These are phyloP conservation scores for Phania funesta DNA, from an alignment of 2,888 invertebrate genomes.

Conservation along the genomic window DNA sequence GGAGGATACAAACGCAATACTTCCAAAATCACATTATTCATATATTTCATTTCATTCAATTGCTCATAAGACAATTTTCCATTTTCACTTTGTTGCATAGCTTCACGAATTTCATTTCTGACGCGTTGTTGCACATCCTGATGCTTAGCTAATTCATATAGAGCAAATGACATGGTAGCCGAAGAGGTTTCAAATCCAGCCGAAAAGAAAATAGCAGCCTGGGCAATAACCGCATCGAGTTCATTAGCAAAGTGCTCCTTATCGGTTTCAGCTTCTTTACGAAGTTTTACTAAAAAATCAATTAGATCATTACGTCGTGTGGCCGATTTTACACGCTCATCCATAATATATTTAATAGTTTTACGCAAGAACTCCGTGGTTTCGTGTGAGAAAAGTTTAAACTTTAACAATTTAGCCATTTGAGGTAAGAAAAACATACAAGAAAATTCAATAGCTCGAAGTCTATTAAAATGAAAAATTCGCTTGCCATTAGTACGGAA, in stretches of 20 bases:
- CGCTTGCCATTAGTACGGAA: slow-evolving; percentile 69
- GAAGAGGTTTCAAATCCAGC: slow-evolving; percentile 78
- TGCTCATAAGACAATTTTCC: slow-evolving; percentile 67
- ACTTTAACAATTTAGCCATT: slow-evolving; percentile 61
- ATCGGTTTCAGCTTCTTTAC: slow-evolving; percentile 60
- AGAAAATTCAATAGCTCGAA: slow-evolving; percentile 67
- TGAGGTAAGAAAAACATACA: slow-evolving; percentile 71
- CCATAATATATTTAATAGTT: slow-evolving; percentile 77
- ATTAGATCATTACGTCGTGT: slow-evolving; percentile 79
- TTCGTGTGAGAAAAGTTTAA: slow-evolving; percentile 69
- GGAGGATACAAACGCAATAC: slow-evolving; percentile 73
- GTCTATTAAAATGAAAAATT: slow-evolving; percentile 66
- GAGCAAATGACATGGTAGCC: slow-evolving; percentile 78
- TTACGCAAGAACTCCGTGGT: slow-evolving; percentile 73
- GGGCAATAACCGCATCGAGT: slow-evolving; percentile 73
- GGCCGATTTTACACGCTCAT: slow-evolving; percentile 75
- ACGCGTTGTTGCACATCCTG: slow-evolving; percentile 78
- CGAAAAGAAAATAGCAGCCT: slow-evolving; percentile 76
- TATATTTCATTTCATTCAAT: slow-evolving; percentile 62
- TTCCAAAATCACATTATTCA: slow-evolving; percentile 71
- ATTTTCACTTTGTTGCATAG: slow-evolving; percentile 32
- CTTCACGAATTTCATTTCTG: slow-evolving; percentile 78
- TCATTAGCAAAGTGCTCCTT: slow-evolving; percentile 55
- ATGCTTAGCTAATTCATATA: slow-evolving; percentile 78
- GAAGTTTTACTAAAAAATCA: slow-evolving; percentile 76